These are phyloP conservation scores for Syngnathus scovelli DNA, from an alignment of 2,113 vertebrate genomes.

Conservation along the genomic window DNA sequence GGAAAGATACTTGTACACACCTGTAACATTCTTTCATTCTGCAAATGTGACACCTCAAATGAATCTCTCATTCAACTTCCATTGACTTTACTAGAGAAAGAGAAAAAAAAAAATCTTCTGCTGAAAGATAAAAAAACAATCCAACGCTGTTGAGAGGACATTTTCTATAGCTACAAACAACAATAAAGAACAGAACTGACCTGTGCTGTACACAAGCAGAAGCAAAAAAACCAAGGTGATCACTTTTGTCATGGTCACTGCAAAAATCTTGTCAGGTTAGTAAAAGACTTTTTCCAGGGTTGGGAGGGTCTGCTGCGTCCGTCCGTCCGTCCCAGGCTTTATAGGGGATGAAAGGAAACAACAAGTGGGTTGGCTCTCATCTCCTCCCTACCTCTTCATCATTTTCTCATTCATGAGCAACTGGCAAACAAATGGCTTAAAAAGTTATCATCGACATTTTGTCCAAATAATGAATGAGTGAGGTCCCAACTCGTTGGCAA, in stretches of 20 bases:
- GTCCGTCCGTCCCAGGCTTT: conserved; percentile 40
- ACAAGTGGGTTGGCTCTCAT: conserved; percentile 11
- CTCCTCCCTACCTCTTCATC: conserved; percentile 2
- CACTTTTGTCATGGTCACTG: conserved; percentile 29
- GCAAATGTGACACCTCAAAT: too few species aligned
- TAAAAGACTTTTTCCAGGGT: not conserved
- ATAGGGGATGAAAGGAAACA: conserved; percentile 53
- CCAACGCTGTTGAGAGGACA: not conserved
- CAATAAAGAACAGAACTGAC: conserved; percentile 36
- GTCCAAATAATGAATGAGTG: not conserved
- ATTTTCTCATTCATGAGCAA: conserved; percentile 20
- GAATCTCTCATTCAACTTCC: too few species aligned
- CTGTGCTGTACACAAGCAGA: conserved; percentile 24
- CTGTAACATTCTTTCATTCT: not conserved
- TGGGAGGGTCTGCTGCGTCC: conserved; percentile 3
- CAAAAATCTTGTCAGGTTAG: conserved; percentile 1
- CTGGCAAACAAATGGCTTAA: not conserved
- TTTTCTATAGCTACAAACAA: not conserved
- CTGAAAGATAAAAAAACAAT: not conserved
- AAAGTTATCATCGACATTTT: not conserved
- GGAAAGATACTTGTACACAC: not conserved
- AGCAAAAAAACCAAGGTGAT: conserved; percentile 23
- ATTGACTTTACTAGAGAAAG: too few species aligned
- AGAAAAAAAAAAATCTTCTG: too few species aligned
- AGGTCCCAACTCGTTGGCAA: too few species aligned